Base-by-base conservation (phyloP, 2,797 vertebrate species). In the Melopsittacus undulatus region DNA sequence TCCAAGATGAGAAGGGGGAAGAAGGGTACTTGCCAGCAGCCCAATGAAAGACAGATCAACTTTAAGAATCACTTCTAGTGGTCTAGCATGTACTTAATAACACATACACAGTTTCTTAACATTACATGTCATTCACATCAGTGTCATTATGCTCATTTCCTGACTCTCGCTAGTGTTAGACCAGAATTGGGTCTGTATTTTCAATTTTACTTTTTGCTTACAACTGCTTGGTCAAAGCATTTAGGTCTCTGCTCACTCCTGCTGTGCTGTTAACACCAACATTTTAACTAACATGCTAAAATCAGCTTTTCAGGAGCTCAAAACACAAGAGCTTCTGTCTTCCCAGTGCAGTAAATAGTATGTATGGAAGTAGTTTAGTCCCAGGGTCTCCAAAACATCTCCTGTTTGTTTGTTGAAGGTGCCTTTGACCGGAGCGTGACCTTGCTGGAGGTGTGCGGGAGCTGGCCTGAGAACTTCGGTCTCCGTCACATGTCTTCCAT, bases 381-480 rank as follows among this genome's bases (percentile, higher is more conserved):
- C 34, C 20, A 6, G 77, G 29, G 61, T 69, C 34, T 91, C 85
- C 84, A 76, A 70, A 48, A 45, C 42, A 3, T 73, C 79, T 96
- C 86, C 77, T 48, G 0, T 93, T 72, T 91, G 8, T 94, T 3
- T 97, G 87, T 97, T 91, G 27, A 97, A 99, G 99, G 99, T 96
- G 96, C 98, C n/a, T 99, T 99, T 89, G 99, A 99, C 95, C 98
- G 99, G 75, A 99, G 99, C 6, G 98, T 99, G 96, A 99, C 99
- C 74, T 97, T 99, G 95, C 98, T 99, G 96, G 99, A 99, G 96
- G 99, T 99, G 75, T 99, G 99, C 4, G 99, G 99, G 86, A 99
- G 99, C 97, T 99, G 99, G 99, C 99, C 99, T 0, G 99, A 99
- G 97, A 99, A 98, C 97, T 99, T 99, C 2, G 98, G 99, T 19